A percentile compares a stretch with the other conserved stretches of the same genome.
These are phyloP conservation scores for Percopsis omiscomaycus DNA, from an alignment of 2,797 vertebrate genomes.

Conservation along the genomic window DNA sequence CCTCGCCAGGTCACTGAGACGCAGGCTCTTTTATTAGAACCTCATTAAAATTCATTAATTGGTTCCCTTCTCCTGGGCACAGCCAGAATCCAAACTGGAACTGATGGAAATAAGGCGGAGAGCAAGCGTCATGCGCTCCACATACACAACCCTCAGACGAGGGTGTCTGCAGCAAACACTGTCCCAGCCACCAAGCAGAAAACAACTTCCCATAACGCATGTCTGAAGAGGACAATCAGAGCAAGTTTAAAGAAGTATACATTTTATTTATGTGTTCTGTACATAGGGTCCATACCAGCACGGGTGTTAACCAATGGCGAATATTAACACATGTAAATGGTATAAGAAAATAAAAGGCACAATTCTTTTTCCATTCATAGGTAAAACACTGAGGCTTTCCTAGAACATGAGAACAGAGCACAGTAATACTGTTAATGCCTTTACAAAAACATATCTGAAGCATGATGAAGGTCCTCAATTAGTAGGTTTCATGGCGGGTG, in stretches of 20 bases:
- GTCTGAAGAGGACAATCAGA: conserved; percentile 31
- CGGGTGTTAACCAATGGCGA: conserved; percentile 85
- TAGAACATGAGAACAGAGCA: conserved; percentile 87
- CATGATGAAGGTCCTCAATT: conserved; percentile 69
- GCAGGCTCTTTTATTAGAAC: conserved; percentile 76
- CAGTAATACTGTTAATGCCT: conserved; percentile 98
- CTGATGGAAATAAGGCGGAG: conserved; percentile 62
- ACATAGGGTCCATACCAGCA: conserved; percentile 87
- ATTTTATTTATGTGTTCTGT: conserved; percentile 94
- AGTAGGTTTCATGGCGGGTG: conserved; percentile 56
- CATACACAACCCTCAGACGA: conserved; percentile 49
- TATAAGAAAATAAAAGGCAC: conserved; percentile 96
- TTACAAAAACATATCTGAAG: conserved; percentile 83
- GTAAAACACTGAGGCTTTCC: conserved; percentile 78
- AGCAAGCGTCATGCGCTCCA: conserved; percentile 58
- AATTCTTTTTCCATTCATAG: conserved; percentile 82
- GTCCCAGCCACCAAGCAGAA: neutral
- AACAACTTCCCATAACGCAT: neutral
- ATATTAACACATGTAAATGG: conserved; percentile 86
- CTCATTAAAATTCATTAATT: conserved; percentile 83
- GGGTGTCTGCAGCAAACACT: conserved; percentile 22
- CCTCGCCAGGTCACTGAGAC: conserved; percentile 60
- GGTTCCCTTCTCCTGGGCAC: conserved; percentile 75
- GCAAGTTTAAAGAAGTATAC: conserved; percentile 78
- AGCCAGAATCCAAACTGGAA: conserved; percentile 60